Evolutionary conservation across 1,140 invertebrate species (phyloP).

Genomic region (Sycophila sp.): DNA sequence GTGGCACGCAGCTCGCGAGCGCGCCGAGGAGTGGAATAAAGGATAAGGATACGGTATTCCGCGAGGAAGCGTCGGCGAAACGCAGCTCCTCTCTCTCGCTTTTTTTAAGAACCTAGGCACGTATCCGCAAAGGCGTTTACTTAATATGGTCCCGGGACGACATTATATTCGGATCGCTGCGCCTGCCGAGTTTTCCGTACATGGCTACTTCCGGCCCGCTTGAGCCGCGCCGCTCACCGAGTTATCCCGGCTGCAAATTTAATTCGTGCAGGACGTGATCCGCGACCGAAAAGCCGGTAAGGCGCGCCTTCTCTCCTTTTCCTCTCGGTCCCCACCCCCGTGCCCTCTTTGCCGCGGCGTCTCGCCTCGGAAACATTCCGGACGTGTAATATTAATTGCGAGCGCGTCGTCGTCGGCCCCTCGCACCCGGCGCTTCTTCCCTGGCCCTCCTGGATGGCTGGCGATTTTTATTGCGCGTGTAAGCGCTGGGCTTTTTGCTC

Average conservation of each 20-base stretch:
- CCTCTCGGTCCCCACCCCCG: not conserved
- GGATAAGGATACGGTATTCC: not conserved
- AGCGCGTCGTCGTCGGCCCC: not conserved
- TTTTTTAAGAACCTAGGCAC: conserved; percentile 40
- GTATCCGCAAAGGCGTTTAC: conserved; percentile 37
- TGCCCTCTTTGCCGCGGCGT: not conserved
- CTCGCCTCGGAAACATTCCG: conserved; percentile 4
- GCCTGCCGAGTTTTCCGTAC: conserved; percentile 48
- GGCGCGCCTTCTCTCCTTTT: not conserved
- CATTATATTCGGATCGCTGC: conserved; percentile 48
- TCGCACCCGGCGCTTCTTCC: no score
- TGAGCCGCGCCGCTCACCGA: conserved; percentile 33
- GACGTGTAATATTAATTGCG: conserved; percentile 21
- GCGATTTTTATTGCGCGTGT: not conserved
- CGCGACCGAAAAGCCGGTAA: conserved; percentile 28
- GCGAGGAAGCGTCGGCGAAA: not conserved
- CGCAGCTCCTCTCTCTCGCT: not conserved
- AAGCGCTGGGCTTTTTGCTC: not conserved
- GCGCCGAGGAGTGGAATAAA: conserved; percentile 2
- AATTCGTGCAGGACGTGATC: conserved; percentile 41
- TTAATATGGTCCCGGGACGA: conserved; percentile 39
- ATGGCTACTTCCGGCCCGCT: conserved; percentile 53
- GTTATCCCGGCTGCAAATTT: conserved; percentile 40
- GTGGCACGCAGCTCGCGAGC: not conserved
- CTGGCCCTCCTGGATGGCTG: not conserved